A percentile compares a stretch with the other conserved stretches of the same genome.
These are phyloP conservation scores for Apeira syringaria DNA, from an alignment of 2,888 invertebrate genomes.

Conservation along the genomic window DNA sequence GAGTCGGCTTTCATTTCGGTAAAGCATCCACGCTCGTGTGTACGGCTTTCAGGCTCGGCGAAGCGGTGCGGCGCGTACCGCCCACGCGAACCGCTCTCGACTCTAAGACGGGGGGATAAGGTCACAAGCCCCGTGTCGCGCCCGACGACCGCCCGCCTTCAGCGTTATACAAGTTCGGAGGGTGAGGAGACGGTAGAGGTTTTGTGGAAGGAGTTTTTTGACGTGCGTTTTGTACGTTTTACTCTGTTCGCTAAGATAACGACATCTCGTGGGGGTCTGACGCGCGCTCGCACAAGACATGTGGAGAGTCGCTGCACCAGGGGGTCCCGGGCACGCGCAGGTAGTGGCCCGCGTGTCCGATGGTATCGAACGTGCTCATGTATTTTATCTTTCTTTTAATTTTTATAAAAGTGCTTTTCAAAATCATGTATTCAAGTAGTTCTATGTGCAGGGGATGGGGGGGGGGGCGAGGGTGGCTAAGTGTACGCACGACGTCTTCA, in stretches of 20 bases:
- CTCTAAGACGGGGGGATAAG: slow-evolving; percentile 62
- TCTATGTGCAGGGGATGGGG: slow-evolving; percentile 53
- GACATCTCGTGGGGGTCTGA: slow-evolving; percentile 70
- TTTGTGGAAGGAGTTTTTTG: slow-evolving; percentile 83
- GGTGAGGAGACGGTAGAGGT: slow-evolving; percentile 76
- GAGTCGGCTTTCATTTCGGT: slow-evolving; percentile 83
- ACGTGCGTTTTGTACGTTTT: slow-evolving; percentile 83
- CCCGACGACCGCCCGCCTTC: slow-evolving; percentile 54
- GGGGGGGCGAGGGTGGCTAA: slow-evolving; percentile 66
- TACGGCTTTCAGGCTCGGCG: slow-evolving; percentile 72
- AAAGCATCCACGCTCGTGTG: slow-evolving; percentile 82
- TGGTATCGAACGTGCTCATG: too few relatives aligned
- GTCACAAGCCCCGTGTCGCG: slow-evolving; percentile 47
- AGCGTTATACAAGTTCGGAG: slow-evolving; percentile 78
- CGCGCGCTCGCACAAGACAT: slow-evolving; percentile 60
- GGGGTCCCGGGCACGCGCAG: too few relatives aligned
- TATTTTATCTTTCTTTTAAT: too few relatives aligned
- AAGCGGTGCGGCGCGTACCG: slow-evolving; percentile 62
- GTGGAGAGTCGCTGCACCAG: slow-evolving; percentile 36
- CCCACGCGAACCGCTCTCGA: slow-evolving; percentile 56
- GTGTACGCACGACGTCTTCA: slow-evolving; percentile 80
- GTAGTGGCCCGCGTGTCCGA: too few relatives aligned
- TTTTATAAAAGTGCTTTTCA: too few relatives aligned
- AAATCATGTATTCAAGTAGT: slow-evolving; percentile 67
- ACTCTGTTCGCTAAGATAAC: slow-evolving; percentile 80